A percentile compares a stretch with the other conserved stretches of the same genome.
phyloP scores from a whole-genome alignment of 2,797 vertebrate genomes.

The Staurois parvus region DNA sequence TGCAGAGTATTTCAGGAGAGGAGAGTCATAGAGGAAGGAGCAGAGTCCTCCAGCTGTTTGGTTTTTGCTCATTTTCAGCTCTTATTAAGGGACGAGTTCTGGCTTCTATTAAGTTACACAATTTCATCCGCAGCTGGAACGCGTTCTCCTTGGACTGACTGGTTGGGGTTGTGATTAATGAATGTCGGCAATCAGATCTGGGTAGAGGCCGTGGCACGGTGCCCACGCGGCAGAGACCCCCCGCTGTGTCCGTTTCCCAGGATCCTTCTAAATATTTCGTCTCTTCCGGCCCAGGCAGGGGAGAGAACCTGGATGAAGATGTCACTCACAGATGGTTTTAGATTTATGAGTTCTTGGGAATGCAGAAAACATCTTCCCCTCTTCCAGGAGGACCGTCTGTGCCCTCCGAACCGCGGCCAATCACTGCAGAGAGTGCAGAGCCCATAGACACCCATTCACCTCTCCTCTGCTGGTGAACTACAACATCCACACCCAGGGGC shows the following conservation, averaged over 20 bases:
- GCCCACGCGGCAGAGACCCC: background rate
- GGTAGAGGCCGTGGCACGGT: background rate
- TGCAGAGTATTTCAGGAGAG: too few species aligned
- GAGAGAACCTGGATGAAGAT: background rate
- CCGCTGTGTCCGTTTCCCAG: constrained; percentile 18
- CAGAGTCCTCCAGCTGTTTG: background rate
- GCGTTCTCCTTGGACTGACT: background rate
- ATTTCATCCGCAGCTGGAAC: background rate
- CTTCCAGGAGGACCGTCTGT: background rate
- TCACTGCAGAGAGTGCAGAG: too few species aligned
- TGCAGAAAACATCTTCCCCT: background rate
- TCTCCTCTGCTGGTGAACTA: background rate
- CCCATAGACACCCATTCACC: too few species aligned
- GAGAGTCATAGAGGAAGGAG: too few species aligned
- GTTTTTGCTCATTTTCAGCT: background rate
- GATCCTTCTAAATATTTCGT: constrained; percentile 17
- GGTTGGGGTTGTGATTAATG: background rate
- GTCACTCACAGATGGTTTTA: background rate
- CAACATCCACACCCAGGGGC: too few species aligned
- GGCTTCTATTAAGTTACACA: background rate
- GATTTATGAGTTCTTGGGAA: constrained; percentile 14
- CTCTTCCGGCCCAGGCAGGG: background rate
- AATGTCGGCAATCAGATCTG: background rate
- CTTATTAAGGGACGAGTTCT: background rate
- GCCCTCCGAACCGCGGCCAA: too few species aligned